These are phyloP conservation scores for Hippocampus abdominalis DNA, from an alignment of 2,113 vertebrate genomes.

Conservation along the genomic window DNA sequence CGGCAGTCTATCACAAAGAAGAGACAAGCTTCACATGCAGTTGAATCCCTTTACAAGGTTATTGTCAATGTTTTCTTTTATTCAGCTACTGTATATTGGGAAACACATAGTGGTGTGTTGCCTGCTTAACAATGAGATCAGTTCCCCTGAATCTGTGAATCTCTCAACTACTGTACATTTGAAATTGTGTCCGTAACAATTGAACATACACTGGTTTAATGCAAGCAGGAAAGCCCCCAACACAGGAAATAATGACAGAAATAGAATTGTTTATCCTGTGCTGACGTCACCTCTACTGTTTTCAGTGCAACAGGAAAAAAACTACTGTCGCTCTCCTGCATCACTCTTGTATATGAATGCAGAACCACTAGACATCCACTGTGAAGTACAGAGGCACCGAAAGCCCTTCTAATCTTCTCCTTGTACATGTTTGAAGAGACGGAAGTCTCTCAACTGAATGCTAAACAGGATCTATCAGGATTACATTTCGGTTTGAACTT, in stretches of 20 bases:
- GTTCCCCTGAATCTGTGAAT: neutral
- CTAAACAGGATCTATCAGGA: conserved; percentile 71
- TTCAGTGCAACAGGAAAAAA: neutral
- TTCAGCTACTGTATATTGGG: conserved; percentile 33
- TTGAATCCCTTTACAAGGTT: conserved; percentile 8
- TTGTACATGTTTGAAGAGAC: conserved; percentile 62
- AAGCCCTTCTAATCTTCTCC: conserved; percentile 52
- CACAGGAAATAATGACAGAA: conserved; percentile 22
- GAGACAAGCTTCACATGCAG: conserved; percentile 3
- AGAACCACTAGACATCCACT: conserved; percentile 13
- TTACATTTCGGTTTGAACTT: conserved; percentile 62
- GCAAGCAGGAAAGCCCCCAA: conserved; percentile 13
- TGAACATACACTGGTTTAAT: neutral
- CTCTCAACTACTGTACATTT: neutral
- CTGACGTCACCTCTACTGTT: conserved; percentile 11
- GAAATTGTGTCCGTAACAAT: conserved; percentile 30
- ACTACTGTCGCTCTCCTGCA: neutral
- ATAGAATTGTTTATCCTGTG: neutral
- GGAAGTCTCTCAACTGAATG: conserved; percentile 61
- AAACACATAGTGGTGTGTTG: conserved; percentile 17
- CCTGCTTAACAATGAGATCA: neutral
- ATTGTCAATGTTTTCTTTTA: conserved; percentile 8
- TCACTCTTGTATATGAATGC: conserved; percentile 25
- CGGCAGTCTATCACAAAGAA: neutral
- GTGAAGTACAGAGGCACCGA: conserved; percentile 37